These are phyloP conservation scores for Spinibarbus caldwelli DNA, from an alignment of 2,797 vertebrate genomes.

Conservation along the genomic window DNA sequence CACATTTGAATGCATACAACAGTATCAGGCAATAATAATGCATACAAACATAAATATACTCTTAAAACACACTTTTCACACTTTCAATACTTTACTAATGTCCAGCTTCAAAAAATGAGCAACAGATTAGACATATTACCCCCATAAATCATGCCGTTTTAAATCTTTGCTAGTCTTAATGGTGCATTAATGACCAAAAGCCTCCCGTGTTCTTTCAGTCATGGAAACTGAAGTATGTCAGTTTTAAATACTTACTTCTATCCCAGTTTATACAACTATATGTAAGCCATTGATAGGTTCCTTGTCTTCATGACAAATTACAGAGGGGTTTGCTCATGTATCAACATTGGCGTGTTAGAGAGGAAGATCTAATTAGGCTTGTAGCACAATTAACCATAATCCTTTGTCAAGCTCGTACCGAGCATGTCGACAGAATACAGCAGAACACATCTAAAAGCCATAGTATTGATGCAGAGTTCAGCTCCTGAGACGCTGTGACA, in stretches of 20 bases:
- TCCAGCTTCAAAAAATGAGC: conserved; percentile 5
- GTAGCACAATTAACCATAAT: conserved; percentile 59
- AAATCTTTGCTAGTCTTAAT: conserved; percentile 38
- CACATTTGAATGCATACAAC: background rate
- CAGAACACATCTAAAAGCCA: background rate
- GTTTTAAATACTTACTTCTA: background rate
- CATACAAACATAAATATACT: background rate
- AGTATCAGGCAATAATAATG: background rate
- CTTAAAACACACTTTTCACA: background rate
- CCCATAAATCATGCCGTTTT: conserved; percentile 45
- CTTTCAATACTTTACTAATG: background rate
- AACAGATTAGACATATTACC: conserved; percentile 37
- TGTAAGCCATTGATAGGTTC: background rate
- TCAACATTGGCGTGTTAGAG: conserved; percentile 20
- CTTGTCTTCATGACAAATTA: background rate
- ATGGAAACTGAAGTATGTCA: background rate
- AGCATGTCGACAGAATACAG: conserved; percentile 3
- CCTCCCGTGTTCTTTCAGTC: conserved; percentile 19
- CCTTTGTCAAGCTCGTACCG: background rate
- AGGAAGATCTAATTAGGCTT: conserved; percentile 68
- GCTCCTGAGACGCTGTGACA: background rate
- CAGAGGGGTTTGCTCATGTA: background rate
- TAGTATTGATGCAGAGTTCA: background rate
- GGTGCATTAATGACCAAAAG: conserved; percentile 39
- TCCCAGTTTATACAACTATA: background rate